Evolutionary conservation across 2,797 vertebrate species (phyloP).

Genomic region (Mergus octosetaceus): DNA sequence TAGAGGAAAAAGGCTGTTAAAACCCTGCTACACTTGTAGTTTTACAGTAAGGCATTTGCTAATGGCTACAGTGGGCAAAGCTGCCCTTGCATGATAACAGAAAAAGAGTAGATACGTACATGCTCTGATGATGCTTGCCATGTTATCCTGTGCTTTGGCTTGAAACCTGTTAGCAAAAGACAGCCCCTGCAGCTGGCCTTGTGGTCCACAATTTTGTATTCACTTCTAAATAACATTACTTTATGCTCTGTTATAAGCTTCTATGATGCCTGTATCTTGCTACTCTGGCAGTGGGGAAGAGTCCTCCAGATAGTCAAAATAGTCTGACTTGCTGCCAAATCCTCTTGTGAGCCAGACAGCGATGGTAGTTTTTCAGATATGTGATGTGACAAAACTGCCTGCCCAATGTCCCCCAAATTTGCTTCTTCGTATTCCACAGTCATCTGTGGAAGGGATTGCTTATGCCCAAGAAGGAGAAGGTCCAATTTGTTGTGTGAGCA

Average conservation of each 20-base stretch:
- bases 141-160: constrained; percentile 2
- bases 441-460: constrained; percentile 35
- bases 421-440: constrained; percentile 33
- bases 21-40: constrained; percentile 46
- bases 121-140: not conserved
- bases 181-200: constrained; percentile 18
- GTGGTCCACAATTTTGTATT: not conserved
- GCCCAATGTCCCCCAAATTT: not conserved
- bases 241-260: constrained; percentile 15
- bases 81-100: not conserved
- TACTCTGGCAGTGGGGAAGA: constrained; percentile 12
- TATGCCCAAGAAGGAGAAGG: constrained; percentile 34
- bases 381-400: constrained; percentile 17
- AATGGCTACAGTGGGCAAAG: not conserved
- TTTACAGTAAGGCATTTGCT: not conserved
- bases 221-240: constrained; percentile 14
- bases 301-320: constrained; percentile 25
- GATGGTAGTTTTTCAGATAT: constrained; percentile 38
- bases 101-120: not conserved
- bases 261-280: not conserved
- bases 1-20: constrained; percentile 15
- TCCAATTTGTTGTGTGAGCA: constrained; percentile 56
- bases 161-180: not conserved
- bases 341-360: constrained; percentile 7
- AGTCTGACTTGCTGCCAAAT: constrained; percentile 39